Percentiles rank a stretch among this genome's conserved stretches.
phyloP scores from a whole-genome alignment of 2,888 invertebrate species.

The Meteorus colon region DNA sequence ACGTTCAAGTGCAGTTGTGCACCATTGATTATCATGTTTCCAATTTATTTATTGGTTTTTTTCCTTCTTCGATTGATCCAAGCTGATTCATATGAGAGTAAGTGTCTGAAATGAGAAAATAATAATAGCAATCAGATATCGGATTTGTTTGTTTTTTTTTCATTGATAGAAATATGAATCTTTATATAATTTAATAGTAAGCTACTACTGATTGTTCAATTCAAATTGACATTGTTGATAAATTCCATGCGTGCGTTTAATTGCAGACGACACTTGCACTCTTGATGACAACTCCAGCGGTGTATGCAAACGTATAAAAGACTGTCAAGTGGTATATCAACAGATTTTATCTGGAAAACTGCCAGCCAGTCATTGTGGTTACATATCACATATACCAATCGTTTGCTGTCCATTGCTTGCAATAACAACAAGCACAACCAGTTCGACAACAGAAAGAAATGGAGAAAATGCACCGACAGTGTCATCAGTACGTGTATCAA shows the following conservation, averaged over 20 bases:
- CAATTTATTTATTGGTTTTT: background rate
- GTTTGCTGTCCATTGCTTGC: conserved; percentile 60
- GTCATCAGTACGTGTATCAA: background rate
- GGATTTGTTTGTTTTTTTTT: no score
- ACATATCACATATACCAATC: conserved; percentile 52
- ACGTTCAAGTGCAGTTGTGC: background rate
- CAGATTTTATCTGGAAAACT: conserved; percentile 56
- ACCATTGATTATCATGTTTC: background rate
- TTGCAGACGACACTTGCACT: conserved; percentile 55
- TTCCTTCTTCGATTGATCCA: background rate
- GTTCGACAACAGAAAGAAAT: conserved; percentile 7
- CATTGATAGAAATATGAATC: no score
- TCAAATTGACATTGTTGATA: background rate
- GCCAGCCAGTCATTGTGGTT: conserved; percentile 58
- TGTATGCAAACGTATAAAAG: conserved; percentile 51
- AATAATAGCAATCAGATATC: background rate
- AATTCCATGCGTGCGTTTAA: background rate
- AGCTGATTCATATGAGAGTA: conserved; percentile 12
- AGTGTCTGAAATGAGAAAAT: background rate
- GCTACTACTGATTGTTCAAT: background rate
- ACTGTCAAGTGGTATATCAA: conserved; percentile 57
- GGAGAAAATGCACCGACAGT: background rate
- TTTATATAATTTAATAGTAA: no score
- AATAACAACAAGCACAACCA: conserved; percentile 23
- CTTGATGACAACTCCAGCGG: conserved; percentile 49